Percentiles rank a stretch among this genome's conserved stretches.
These are phyloP conservation scores for Noturus placidus DNA, from an alignment of 2,113 vertebrate species.

Conservation along the genomic window DNA sequence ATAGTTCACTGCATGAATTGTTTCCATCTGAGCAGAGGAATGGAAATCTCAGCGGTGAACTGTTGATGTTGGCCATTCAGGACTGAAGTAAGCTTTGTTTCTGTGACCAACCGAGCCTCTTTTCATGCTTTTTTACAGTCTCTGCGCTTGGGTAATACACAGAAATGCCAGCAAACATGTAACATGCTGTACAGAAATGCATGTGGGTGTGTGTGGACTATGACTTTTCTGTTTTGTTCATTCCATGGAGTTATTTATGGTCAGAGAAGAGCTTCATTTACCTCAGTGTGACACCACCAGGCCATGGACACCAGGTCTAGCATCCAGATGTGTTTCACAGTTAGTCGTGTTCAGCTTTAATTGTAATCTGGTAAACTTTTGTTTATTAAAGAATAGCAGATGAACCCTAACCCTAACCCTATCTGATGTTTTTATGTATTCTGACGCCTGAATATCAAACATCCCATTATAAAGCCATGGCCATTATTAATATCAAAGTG, in stretches of 20 bases:
- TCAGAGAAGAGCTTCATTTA: slow-evolving; percentile 14
- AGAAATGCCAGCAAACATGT: neutral
- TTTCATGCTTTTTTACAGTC: neutral
- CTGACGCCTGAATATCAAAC: neutral
- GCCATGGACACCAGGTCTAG: neutral
- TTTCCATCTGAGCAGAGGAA: slow-evolving; percentile 45
- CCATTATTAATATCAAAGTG: neutral
- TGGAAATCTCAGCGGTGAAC: slow-evolving; percentile 33
- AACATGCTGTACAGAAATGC: neutral
- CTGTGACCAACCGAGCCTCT: slow-evolving; percentile 2
- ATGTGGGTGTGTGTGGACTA: neutral
- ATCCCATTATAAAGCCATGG: neutral
- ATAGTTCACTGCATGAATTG: slow-evolving; percentile 32
- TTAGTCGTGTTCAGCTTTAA: neutral
- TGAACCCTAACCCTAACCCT: too few relatives aligned
- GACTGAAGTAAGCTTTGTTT: slow-evolving; percentile 45
- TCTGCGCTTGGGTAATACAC: neutral
- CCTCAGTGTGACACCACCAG: neutral
- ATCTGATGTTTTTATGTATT: neutral
- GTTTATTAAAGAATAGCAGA: neutral
- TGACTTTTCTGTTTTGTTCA: slow-evolving; percentile 2
- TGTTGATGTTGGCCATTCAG: slow-evolving; percentile 18
- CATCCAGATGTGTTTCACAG: neutral
- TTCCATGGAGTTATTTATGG: neutral
- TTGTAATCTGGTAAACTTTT: neutral